Percentiles rank a stretch among this genome's conserved stretches.
Evolutionary conservation across 2,113 vertebrate genomes (phyloP).

Genomic region (Halcyon senegalensis): DNA sequence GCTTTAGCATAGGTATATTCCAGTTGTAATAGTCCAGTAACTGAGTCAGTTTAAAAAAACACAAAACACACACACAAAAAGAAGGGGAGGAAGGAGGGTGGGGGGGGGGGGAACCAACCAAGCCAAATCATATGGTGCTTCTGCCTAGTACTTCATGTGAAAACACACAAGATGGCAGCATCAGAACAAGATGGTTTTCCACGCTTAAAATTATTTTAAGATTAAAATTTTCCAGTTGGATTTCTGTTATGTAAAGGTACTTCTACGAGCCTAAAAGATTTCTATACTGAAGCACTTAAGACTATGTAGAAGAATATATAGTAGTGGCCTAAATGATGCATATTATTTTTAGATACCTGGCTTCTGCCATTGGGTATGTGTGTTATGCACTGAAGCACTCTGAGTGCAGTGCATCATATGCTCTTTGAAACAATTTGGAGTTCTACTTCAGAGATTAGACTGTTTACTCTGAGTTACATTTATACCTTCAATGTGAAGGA

Average conservation of each 20-base stretch:
- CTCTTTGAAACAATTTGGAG: background rate
- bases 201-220: background rate
- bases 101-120: background rate
- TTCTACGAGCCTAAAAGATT: background rate
- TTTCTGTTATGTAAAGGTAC: background rate
- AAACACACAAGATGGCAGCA: conserved; percentile 47
- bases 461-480: background rate
- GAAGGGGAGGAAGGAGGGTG: fast-evolving
- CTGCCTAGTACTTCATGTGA: conserved; percentile 19
- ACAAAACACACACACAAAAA: too few species aligned
- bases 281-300: background rate
- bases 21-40: background rate
- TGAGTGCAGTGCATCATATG: background rate
- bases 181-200: background rate
- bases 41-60: background rate
- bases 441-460: background rate
- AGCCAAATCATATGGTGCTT: background rate
- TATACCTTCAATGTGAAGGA: background rate
- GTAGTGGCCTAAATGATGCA: background rate
- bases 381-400: background rate
- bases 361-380: background rate
- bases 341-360: background rate
- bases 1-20: background rate
- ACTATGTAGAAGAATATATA: background rate
- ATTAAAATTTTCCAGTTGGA: background rate